These are phyloP conservation scores for Palaemon carinicauda DNA, from an alignment of 1,140 invertebrate species.

Conservation along the genomic window DNA sequence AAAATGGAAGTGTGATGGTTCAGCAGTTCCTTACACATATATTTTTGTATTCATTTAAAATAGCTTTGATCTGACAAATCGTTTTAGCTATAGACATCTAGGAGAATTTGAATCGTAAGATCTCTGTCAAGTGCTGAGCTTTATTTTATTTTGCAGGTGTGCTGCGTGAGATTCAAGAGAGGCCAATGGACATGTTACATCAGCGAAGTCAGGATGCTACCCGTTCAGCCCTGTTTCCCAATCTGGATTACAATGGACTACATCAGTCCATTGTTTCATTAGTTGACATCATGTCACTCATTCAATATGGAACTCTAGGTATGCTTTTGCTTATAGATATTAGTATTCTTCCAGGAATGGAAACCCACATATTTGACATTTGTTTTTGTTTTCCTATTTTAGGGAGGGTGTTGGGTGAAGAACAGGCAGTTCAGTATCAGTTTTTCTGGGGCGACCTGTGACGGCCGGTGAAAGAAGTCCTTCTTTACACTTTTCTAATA, in stretches of 20 bases:
- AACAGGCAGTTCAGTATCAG: too few species aligned
- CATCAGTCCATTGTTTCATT: slow-evolving; percentile 86
- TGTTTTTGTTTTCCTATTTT: neutral
- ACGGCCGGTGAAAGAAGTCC: too few species aligned
- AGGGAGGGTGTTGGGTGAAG: neutral
- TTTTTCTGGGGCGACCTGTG: too few species aligned
- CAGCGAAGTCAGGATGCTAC: slow-evolving; percentile 83
- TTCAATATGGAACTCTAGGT: slow-evolving; percentile 86
- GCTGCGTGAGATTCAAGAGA: slow-evolving; percentile 92
- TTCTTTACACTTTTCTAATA: too few species aligned
- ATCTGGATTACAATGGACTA: slow-evolving; percentile 92
- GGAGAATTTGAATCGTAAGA: neutral
- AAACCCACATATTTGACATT: neutral
- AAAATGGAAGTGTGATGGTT: too few species aligned
- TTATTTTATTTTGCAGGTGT: slow-evolving; percentile 72
- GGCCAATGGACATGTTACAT: slow-evolving; percentile 88
- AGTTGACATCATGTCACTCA: slow-evolving; percentile 81
- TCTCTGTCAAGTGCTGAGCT: neutral
- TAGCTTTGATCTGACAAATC: too few species aligned
- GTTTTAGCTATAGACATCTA: too few species aligned
- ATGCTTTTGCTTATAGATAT: slow-evolving; percentile 46
- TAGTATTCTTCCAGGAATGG: neutral
- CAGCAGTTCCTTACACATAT: too few species aligned
- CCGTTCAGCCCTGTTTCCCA: slow-evolving; percentile 89
- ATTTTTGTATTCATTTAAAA: too few species aligned